Evolutionary conservation across 2,797 vertebrate species (phyloP).

Genomic region (Cossypha dichroa): DNA sequence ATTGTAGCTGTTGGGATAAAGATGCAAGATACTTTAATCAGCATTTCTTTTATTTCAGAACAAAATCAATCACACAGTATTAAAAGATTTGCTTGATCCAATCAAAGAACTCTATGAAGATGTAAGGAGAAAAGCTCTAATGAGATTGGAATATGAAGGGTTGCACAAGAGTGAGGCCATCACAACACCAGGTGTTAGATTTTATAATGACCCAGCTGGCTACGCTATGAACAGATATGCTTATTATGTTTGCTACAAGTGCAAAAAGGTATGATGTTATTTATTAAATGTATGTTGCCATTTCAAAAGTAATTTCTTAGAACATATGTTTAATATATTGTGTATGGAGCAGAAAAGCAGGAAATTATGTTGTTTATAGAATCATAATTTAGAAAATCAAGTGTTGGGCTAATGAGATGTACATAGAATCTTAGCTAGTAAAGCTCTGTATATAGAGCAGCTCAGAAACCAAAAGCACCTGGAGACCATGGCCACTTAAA

Average conservation of each 20-base stretch:
- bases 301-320: background rate
- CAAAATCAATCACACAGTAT: constrained; percentile 98
- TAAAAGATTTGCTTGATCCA: constrained; percentile 97
- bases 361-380: background rate
- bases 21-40: background rate
- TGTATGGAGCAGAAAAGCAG: background rate
- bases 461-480: background rate
- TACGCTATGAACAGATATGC: constrained; percentile 99
- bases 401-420: background rate
- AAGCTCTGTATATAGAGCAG: background rate
- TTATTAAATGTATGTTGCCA: background rate
- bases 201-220: constrained; percentile 97
- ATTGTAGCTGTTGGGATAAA: background rate
- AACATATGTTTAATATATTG: background rate
- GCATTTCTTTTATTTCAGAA: constrained; percentile 81
- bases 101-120: constrained; percentile 99
- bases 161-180: constrained; percentile 98
- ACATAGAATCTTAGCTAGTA: background rate
- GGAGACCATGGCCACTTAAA: background rate
- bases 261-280: constrained; percentile 89
- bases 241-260: constrained; percentile 99
- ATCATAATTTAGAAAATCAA: background rate
- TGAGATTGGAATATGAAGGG: constrained; percentile 97
- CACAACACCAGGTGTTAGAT: constrained; percentile 95
- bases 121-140: constrained; percentile 95